phyloP scores from a whole-genome alignment of 2,888 invertebrate species.

The Drosophila recens region DNA sequence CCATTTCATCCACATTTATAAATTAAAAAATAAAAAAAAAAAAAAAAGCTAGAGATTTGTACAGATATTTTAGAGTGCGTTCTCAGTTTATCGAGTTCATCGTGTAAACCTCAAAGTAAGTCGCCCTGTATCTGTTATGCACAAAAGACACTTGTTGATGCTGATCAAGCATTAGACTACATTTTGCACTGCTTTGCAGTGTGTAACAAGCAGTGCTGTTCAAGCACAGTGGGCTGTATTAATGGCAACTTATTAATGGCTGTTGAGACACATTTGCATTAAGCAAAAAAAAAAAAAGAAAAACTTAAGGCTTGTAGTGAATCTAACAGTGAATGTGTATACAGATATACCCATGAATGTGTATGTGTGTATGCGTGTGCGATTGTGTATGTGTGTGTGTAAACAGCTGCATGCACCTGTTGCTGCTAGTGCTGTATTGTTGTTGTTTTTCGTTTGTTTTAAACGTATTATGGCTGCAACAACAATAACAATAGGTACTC shows the following conservation, averaged over 20 bases:
- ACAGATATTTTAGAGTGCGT: too few relatives aligned
- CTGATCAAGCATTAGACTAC: not conserved
- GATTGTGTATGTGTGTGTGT: not conserved
- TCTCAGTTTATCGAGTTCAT: not conserved
- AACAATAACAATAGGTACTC: constrained; percentile 40
- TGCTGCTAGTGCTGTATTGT: constrained; percentile 16
- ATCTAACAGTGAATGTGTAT: constrained; percentile 15
- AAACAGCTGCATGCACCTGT: constrained; percentile 51
- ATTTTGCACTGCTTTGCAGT: constrained; percentile 8
- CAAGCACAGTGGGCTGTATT: constrained; percentile 3
- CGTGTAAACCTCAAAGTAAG: not conserved
- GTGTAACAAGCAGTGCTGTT: not conserved
- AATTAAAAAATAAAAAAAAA: too few relatives aligned
- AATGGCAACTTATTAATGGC: constrained; percentile 12
- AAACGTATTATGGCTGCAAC: constrained; percentile 21
- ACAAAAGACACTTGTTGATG: not conserved
- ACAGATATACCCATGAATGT: not conserved
- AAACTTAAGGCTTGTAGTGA: constrained; percentile 4
- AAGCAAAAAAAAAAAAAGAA: not conserved
- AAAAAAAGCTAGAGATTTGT: too few relatives aligned
- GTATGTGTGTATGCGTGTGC: not conserved
- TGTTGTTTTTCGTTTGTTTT: constrained; percentile 20
- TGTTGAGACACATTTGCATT: constrained; percentile 12
- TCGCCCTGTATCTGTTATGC: not conserved
- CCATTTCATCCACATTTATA: too few relatives aligned